Percentiles rank a stretch among this genome's conserved stretches.
These are phyloP conservation scores for Ophioderma brevispina DNA, from an alignment of 35 echinoderm and acorn worm species.

Conservation along the genomic window DNA sequence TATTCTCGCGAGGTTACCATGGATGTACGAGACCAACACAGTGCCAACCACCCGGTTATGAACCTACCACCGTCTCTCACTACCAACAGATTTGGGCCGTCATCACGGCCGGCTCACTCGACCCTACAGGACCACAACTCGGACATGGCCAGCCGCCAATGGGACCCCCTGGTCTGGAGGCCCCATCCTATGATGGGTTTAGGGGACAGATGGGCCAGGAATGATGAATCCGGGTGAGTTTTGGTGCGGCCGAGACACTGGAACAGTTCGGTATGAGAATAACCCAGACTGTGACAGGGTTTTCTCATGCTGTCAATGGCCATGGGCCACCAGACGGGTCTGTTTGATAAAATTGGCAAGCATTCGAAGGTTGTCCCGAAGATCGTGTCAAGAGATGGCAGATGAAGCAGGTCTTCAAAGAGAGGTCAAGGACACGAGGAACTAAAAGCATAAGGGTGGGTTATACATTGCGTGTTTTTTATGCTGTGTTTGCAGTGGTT, in stretches of 20 bases:
- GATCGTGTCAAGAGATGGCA: slow-evolving; percentile 94
- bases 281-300: slow-evolving; percentile 77
- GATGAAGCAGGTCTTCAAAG: slow-evolving; percentile 90
- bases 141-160: slow-evolving; percentile 10
- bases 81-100: not conserved
- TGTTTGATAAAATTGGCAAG: slow-evolving; percentile 68
- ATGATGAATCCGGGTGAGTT: slow-evolving; percentile 17
- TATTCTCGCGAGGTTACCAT: not conserved
- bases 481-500: too few relatives aligned
- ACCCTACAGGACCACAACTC: not conserved
- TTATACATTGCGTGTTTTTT: too few relatives aligned
- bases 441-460: too few relatives aligned
- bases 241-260: slow-evolving; percentile 64
- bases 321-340: slow-evolving; percentile 74
- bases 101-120: not conserved
- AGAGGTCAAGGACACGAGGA: too few relatives aligned
- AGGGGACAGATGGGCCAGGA: not conserved
- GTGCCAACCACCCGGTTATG: not conserved
- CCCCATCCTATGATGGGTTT: slow-evolving; percentile 29
- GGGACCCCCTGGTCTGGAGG: not conserved
- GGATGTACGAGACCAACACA: slow-evolving; percentile 1
- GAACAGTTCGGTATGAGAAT: slow-evolving; percentile 77
- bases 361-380: slow-evolving; percentile 81
- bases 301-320: slow-evolving; percentile 81
- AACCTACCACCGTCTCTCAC: not conserved